phyloP scores from a whole-genome alignment of 37 sponge, comb jelly and placozoan species.

The Tethya wilhelma region DNA sequence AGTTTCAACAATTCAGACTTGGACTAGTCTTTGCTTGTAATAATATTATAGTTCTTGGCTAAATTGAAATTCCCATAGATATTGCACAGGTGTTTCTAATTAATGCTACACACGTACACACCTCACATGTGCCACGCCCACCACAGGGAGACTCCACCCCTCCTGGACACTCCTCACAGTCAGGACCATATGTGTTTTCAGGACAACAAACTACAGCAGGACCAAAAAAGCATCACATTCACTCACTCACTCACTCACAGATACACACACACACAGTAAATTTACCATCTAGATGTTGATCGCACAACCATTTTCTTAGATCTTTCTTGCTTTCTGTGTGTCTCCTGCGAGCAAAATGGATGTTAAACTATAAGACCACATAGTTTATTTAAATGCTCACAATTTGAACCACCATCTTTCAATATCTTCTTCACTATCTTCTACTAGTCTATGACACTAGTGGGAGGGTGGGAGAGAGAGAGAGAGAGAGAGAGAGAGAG shows the following conservation, averaged over 20 bases:
- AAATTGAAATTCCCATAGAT: no score
- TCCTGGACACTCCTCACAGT: constrained; percentile 86
- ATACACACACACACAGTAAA: not conserved
- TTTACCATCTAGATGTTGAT: constrained; percentile 55
- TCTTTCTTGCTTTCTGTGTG: constrained; percentile 46
- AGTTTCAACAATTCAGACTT: no score
- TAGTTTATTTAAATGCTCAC: no score
- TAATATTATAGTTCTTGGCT: no score
- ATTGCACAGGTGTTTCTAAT: not conserved
- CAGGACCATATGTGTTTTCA: constrained; percentile 62
- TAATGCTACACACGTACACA: constrained; percentile 16
- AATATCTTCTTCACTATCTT: constrained; percentile 80
- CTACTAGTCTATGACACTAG: constrained; percentile 76
- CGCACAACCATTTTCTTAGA: constrained; percentile 73
- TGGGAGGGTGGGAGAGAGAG: constrained; percentile 2
- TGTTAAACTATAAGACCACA: no score
- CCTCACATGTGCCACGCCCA: constrained; percentile 83
- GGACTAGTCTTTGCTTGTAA: no score
- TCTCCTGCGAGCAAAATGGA: constrained; percentile 26
- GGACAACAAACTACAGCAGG: constrained; percentile 76
- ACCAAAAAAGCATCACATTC: not conserved
- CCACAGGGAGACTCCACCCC: constrained; percentile 75
- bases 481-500: not conserved
- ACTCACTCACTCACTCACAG: not conserved
- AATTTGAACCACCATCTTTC: constrained; percentile 94